These are phyloP conservation scores for Heterodera filipjevi DNA, from an alignment of 2,888 invertebrate genomes.

Conservation along the genomic window DNA sequence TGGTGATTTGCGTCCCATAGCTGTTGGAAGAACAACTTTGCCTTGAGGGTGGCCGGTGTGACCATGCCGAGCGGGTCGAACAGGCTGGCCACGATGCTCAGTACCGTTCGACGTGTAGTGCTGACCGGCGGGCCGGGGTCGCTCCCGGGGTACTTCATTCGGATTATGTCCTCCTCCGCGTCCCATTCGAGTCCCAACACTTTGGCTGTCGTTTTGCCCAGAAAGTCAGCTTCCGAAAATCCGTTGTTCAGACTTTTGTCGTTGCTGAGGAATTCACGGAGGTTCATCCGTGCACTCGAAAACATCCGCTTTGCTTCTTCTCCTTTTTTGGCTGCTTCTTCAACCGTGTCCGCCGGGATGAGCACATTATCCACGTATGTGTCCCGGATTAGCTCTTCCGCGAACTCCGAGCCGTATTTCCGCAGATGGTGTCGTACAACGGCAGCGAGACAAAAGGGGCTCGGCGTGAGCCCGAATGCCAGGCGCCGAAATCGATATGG, in stretches of 20 bases:
- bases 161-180: slow-evolving; percentile 10
- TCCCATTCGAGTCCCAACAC: slow-evolving; percentile 35
- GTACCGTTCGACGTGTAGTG: slow-evolving; percentile 29
- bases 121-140: not conserved
- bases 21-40: slow-evolving; percentile 36
- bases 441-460: slow-evolving; percentile 32
- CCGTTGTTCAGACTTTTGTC: not conserved
- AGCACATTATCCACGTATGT: slow-evolving; percentile 47
- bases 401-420: slow-evolving; percentile 22
- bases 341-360: slow-evolving; percentile 6
- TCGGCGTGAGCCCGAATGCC: slow-evolving; percentile 37
- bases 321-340: slow-evolving; percentile 30
- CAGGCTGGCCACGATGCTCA: slow-evolving; percentile 27
- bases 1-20: slow-evolving; percentile 29
- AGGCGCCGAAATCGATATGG: slow-evolving; percentile 36
- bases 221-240: slow-evolving; percentile 18
- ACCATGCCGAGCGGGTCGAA: slow-evolving; percentile 41
- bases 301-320: slow-evolving; percentile 39
- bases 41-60: slow-evolving; percentile 28
- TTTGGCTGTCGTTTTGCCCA: slow-evolving; percentile 12
- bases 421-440: slow-evolving; percentile 15
- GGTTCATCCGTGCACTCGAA: slow-evolving; percentile 35
- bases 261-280: slow-evolving; percentile 39
- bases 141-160: not conserved
- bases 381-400: slow-evolving; percentile 28